Conservation (phyloP, 1,140 invertebrate species). For the Lycorma delicatula region DNA sequence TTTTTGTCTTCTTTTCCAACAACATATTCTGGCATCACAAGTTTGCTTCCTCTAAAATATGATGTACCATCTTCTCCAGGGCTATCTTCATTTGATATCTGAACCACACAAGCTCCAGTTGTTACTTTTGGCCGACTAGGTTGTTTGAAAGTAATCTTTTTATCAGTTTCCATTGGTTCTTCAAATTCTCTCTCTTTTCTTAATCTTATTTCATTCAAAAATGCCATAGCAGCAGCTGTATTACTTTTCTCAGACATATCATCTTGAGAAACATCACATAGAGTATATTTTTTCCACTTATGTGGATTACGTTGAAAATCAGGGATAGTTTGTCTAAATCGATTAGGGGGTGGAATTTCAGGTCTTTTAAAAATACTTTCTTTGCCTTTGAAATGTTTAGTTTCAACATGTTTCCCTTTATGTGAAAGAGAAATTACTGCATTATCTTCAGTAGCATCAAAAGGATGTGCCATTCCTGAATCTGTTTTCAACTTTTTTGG, state of each 20-base stretch:
- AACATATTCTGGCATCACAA: slow-evolving; percentile 72
- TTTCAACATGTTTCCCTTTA: slow-evolving; percentile 33
- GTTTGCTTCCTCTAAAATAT: slow-evolving; percentile 52
- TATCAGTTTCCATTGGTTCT: slow-evolving; percentile 15
- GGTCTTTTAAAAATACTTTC: slow-evolving; percentile 70
- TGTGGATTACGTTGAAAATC: slow-evolving; percentile 63
- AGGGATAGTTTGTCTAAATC: slow-evolving; percentile 39
- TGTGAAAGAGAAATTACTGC: neutral
- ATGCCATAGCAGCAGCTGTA: slow-evolving; percentile 57
- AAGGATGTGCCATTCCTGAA: neutral
- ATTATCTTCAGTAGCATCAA: neutral
- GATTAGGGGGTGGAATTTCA: slow-evolving; percentile 45
- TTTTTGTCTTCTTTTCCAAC: slow-evolving; percentile 52
- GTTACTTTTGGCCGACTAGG: neutral
- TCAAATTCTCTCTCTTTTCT: slow-evolving; percentile 36
- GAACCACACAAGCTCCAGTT: neutral
- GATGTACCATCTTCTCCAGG: slow-evolving; percentile 40
- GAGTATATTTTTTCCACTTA: slow-evolving; percentile 65
- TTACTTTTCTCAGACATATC: slow-evolving; percentile 67
- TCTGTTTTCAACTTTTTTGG: neutral
- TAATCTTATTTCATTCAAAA: slow-evolving; percentile 54
- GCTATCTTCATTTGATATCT: slow-evolving; percentile 24
- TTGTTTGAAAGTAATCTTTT: slow-evolving; percentile 30
- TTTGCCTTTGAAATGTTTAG: slow-evolving; percentile 52
- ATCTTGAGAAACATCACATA: slow-evolving; percentile 57